Base-by-base conservation (phyloP, 1,140 invertebrate genomes). In the Caenorhabditis latens region DNA sequence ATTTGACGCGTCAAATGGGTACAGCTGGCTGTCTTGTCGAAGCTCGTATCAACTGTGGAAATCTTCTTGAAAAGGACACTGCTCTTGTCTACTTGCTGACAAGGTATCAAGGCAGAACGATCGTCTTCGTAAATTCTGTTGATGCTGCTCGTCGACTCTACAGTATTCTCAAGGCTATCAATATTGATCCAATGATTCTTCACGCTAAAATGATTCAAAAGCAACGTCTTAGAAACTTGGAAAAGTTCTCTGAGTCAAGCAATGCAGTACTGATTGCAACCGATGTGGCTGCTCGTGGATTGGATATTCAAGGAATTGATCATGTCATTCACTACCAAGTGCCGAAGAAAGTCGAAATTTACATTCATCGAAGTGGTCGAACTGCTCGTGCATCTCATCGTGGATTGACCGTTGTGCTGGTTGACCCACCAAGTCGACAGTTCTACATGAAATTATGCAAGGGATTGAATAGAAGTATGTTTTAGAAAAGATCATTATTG, bases 291-390 rank as follows among this genome's bases (percentile, higher is more conserved):
- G 97, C 98, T 0, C 94, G 98, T 88, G 98, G 98, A 61, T 93
- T 99, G 43, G 98, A 99, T 93, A 98, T 99, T 92, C 96, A 96
- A 7, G 95, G 95, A 91, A 95, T 99, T 4, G 95, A 98, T 89
- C 96, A 98, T 91, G 97, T 99, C 5, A 95, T 99, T 90, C 98
- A 99, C 93, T 99, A 98, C 94, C 97, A 99, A 94, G 96, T 98
- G 9, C 98, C 98, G 0, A 94, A 95, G 90, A 98, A 97, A 21
- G 96, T 96, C 48, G 97, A 99, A 95, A 95, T 95, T 92, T 99
- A 99, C 93, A 95, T 99, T 0, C 98, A 99, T 93, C 94, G 98
- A 83, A 98, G 97, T 93, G 98, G 98, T 0, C 94, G 98, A 86
- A 99, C 98, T 11, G 98, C 98, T 0, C 94, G 98, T 86, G 97